These are phyloP conservation scores for Tolmerus cingulatus DNA, from an alignment of 2,888 invertebrate species.

Conservation along the genomic window DNA sequence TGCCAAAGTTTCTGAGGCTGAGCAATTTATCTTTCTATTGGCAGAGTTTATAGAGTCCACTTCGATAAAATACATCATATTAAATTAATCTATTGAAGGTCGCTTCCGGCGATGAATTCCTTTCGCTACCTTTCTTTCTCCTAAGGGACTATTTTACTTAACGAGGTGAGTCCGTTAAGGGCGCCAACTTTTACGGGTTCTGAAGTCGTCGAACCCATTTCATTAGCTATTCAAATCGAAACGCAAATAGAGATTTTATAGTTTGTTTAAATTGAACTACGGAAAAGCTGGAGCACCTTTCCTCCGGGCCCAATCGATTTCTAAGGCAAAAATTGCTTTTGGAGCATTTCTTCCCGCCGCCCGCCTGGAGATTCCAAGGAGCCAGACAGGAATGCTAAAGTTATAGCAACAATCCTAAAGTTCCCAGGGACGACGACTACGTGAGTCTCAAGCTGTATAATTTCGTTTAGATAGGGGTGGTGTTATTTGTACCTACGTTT, in stretches of 20 bases:
- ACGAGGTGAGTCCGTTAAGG: neutral
- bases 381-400: neutral
- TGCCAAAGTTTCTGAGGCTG: neutral
- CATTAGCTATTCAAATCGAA: constrained; percentile 18
- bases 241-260: constrained; percentile 11
- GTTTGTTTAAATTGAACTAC: neutral
- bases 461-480: neutral
- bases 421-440: neutral
- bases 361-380: neutral
- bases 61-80: neutral
- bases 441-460: neutral
- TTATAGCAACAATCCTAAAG: neutral
- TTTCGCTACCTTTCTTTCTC: neutral
- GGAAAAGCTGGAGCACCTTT: neutral
- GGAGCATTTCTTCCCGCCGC: neutral
- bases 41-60: neutral
- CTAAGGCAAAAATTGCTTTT: neutral
- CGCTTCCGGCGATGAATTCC: neutral
- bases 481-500: neutral
- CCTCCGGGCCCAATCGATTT: neutral
- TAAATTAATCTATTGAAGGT: neutral
- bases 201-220: neutral
- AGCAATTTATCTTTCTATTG: neutral
- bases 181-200: neutral
- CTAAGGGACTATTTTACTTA: neutral